Base-by-base conservation (phyloP, 2,797 vertebrate species). In the Brachymystax lenok region DNA sequence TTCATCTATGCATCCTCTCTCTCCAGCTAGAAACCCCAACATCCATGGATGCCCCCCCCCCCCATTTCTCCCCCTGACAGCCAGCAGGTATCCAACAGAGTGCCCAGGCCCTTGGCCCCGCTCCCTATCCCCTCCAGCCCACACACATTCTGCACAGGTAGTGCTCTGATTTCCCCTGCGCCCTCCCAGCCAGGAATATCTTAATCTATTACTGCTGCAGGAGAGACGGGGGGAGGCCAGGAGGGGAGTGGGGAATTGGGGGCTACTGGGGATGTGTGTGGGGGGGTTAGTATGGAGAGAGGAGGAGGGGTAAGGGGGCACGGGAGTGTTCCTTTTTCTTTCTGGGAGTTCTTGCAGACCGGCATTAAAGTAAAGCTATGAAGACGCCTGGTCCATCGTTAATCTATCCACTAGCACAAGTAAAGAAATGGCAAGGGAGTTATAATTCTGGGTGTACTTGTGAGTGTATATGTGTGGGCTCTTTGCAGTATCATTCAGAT, bases 111-210 rank as follows among this genome's bases (percentile, higher is more conserved):
- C 40, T 46, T 46, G 40, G 40, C 40, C 40, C 40, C 10, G 40
- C 40, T 40, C 35, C 40, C 8, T 46, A 8, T 46, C 40, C 40
- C 40, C 40, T 46, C 35, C 40, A 46, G 40, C 40, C 40, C 8
- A 46, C 40, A 46, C 40, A 46, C 40, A 46, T 46, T 46, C 40
- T 46, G 40, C 59, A 24, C 56, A 61, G 56, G 95, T 96, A 95
- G 94, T 92, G 93, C 94, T 95, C 94, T 95, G 93, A 95, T 95
- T 95, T 95, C 95, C 95, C 95, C 93, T 93, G 95, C 94, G 95
- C 94, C 95, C 94, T 94, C 94, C 93, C 93, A 93, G 94, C 94
- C 94, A 95, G 95, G 95, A 96, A 95, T 95, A 95, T 96, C 59
- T 61, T 61, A 7, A 61, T 61, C 59, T 24, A 61, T 61, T 61